Base-by-base conservation (phyloP, 1,140 invertebrate genomes). In the Drosophila sulfurigaster region DNA sequence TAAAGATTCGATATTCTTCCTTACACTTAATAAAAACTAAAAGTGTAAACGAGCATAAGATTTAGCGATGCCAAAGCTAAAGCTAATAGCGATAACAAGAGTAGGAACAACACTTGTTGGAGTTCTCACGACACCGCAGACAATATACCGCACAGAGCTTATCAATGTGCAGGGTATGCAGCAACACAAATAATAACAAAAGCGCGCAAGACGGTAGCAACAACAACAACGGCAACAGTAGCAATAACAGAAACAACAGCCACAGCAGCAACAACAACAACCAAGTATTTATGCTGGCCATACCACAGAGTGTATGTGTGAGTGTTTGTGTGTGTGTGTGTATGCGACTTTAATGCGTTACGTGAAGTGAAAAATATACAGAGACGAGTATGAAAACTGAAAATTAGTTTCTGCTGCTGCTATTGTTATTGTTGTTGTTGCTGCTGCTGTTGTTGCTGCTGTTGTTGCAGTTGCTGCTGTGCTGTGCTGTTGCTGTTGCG, bases 141-240 rank as follows among this genome's bases (percentile, higher is more conserved):
- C 38, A 28, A 49, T 48, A 71, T 57, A 48, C 60, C 68, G 6
- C 0, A 7, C 8, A 1, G 6, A 1, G 8, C 38, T 49, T 32
- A 8, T 41, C 3, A 5, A n/a, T 46, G 56, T 54, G 58, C 52
- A 87, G 81, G 79, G 76, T 79, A 87, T 73, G 58, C 64, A 71
- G 71, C 38, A 65, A 73, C 69, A 87, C 86, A 82, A 87, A 87
- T 87, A 79, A 82, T 79, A 82, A 87, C 82, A 87, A 82, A 88
- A 86, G 69, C 76, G 79, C 75, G 79, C 72, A 87, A 87, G 68
- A 87, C 82, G 71, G 82, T 87, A 87, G 82, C 82, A 74, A 66
- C 28, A 15, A 46, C 66, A 58, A 25, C 25, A 72, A 28, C 54
- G 65, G 38, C 51, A 70, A 58, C 49, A 73, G 51, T 43, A 69